A percentile compares a stretch with the other conserved stretches of the same genome.
Evolutionary conservation across 2,888 invertebrate species (phyloP).

Genomic region (Drosophila demipolita): DNA sequence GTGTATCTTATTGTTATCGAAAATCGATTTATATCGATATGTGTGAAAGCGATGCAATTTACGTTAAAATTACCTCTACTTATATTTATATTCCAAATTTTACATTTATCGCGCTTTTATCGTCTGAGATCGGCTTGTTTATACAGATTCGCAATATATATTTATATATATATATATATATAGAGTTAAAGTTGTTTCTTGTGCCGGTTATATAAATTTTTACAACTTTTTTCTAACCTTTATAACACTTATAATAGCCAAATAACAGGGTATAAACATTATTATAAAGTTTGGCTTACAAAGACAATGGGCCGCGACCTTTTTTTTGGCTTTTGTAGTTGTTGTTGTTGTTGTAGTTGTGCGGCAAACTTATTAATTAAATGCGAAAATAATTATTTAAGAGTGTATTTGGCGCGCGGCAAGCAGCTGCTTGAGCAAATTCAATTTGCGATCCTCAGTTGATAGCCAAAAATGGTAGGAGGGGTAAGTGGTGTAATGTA

Average conservation of each 20-base stretch:
- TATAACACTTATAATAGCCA: not conserved
- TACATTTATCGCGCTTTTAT: not conserved
- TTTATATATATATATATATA: too few species aligned
- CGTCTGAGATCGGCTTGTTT: not conserved
- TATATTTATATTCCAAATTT: not conserved
- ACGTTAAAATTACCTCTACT: not conserved
- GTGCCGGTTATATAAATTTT: not conserved
- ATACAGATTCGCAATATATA: not conserved
- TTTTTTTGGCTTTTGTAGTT: slow-evolving; percentile 38
- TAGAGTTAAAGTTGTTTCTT: not conserved
- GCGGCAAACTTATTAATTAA: slow-evolving; percentile 72
- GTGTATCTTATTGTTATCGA: not conserved
- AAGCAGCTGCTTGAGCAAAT: slow-evolving; percentile 56
- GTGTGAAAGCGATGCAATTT: not conserved
- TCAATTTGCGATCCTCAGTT: slow-evolving; percentile 65
- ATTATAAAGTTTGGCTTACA: slow-evolving; percentile 49
- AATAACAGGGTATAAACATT: slow-evolving; percentile 20
- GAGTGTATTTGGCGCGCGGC: slow-evolving; percentile 23
- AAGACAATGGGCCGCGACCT: slow-evolving; percentile 49
- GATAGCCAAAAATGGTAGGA: slow-evolving; percentile 11
- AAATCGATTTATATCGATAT: not conserved
- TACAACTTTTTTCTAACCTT: not conserved
- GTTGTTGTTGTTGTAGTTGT: slow-evolving; percentile 28
- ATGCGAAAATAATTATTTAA: slow-evolving; percentile 65
- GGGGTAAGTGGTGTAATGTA: slow-evolving; percentile 49